Base-by-base conservation (phyloP, 2,888 invertebrate species). In the Celastrina argiolus region DNA sequence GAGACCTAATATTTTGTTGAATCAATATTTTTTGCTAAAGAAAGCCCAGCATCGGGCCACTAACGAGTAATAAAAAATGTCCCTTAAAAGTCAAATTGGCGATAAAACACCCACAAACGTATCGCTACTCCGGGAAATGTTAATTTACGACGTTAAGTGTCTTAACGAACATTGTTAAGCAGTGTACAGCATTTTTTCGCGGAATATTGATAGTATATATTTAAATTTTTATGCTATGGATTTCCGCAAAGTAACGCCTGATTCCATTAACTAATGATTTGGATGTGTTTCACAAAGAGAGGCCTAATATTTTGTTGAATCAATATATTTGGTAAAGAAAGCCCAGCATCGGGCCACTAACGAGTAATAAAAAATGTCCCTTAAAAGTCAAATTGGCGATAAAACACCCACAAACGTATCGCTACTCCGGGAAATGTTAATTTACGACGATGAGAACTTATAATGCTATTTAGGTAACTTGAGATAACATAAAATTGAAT, bases 311-410 rank as follows among this genome's bases (percentile, higher is more conserved):
- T n/a, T n/a, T n/a, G n/a, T n/a, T n/a, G n/a, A n/a, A n/a, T n/a
- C n/a, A n/a, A n/a, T n/a, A n/a, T n/a, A n/a, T n/a, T n/a, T n/a
- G n/a, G n/a, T n/a, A n/a, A n/a, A n/a, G 8, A 18, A 10, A 45
- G 45, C 51, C 12, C 18, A 51, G 18, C 45, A 45, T 18, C 10
- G 45, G 18, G 18, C 18, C 3, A 18, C 12, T 22, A 12, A 22
- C 18, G 4, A 12, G 4, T 26, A 51, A 26, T 51, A 51, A 51
- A 51, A 51, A 26, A 3, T 51, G 12, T 22, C 12, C 18, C 51
- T 51, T 51, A 22, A 51, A 51, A 26, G 51, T 51, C 51, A 51
- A 51, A 51, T 51, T 14, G 22, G 51, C 51, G 51, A 51, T 51
- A 51, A 51, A 51, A 51, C 51, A 14, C 22, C 22, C 51, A 51